Evolutionary conservation across 2,113 vertebrate species (phyloP).

Genomic region (Bungarus multicinctus): DNA sequence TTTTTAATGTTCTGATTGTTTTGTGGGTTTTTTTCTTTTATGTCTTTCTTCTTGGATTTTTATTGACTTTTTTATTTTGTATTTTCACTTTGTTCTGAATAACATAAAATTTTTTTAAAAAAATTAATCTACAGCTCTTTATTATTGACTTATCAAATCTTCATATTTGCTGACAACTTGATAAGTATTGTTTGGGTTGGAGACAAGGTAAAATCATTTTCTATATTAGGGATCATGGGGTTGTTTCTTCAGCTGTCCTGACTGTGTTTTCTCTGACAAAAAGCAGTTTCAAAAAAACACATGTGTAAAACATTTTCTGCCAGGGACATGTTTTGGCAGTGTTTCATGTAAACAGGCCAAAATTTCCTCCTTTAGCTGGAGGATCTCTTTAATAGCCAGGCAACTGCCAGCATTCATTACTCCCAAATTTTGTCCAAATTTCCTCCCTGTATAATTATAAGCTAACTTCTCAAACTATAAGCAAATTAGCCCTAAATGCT

Average conservation of each 20-base stretch:
- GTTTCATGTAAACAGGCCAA: neutral
- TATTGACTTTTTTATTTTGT: too few species aligned
- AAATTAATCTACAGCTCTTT: neutral
- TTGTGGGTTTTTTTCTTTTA: too few species aligned
- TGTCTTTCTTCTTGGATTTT: too few species aligned
- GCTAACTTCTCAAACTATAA: neutral
- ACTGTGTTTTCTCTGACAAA: neutral
- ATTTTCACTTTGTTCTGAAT: too few species aligned
- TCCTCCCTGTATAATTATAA: neutral
- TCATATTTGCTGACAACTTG: neutral
- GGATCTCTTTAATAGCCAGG: neutral
- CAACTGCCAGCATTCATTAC: neutral
- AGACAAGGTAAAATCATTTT: slow-evolving; percentile 12
- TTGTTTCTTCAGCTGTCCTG: neutral
- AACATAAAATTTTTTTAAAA: too few species aligned
- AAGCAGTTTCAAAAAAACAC: slow-evolving; percentile 17
- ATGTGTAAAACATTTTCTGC: neutral
- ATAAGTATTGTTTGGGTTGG: slow-evolving; percentile 6
- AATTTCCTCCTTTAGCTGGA: neutral
- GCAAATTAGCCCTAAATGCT: neutral
- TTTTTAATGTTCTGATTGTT: too few species aligned
- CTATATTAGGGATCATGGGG: slow-evolving; percentile 2
- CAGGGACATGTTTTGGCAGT: slow-evolving; percentile 29
- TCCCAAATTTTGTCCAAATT: neutral
- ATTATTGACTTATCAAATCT: neutral